Base-by-base conservation (phyloP, 2,113 vertebrate genomes). In the Pipa parva region DNA sequence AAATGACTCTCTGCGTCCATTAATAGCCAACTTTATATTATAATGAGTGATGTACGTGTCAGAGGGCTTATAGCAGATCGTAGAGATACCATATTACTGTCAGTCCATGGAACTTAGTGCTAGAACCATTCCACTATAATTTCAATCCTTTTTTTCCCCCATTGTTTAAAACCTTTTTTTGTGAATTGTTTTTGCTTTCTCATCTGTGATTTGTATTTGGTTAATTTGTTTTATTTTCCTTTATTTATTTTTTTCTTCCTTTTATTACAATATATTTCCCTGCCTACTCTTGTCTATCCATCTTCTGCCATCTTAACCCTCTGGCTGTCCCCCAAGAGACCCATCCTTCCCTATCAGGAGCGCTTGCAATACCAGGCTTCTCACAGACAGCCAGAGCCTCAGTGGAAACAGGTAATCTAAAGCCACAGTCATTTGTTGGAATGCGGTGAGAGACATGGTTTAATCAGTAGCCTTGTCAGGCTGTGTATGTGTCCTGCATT, bases 341-440 rank as follows among this genome's bases (percentile, higher is more conserved):
- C 55, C 78, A 86, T 77, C 77, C 88, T 92, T 81, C 92, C 91
- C 78, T 91, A 91, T 15, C 83, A 95, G 84, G 91, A 91, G 28
- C 76, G 79, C 78, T 77, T 90, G 83, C 84, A 89, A 77, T 76
- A 82, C 81, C 87, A 80, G 12, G 78, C 86, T n/a, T 77, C 79
- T 77, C 77, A 80, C 77, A 83, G 81, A 73, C 74, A 76, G 65
- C 88, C 83, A 73, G 88, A 92, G 81, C 94, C 95, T 21, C 92
- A 89, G 52, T 98, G 95, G 95, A 97, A 95, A 91, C 94, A 99
- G 96, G 96, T 99, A 98, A 97, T 55, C 9, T n/a, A n/a, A n/a
- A n/a, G n/a, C n/a, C n/a, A n/a, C n/a, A n/a, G n/a, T n/a, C n/a
- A n/a, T n/a, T n/a, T n/a, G n/a, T n/a, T n/a, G n/a, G n/a, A n/a